Percentiles rank a stretch among this genome's conserved stretches.
Conservation (phyloP, 2,888 invertebrate genomes). For the Spatulosminthurus flaviceps region DNA sequence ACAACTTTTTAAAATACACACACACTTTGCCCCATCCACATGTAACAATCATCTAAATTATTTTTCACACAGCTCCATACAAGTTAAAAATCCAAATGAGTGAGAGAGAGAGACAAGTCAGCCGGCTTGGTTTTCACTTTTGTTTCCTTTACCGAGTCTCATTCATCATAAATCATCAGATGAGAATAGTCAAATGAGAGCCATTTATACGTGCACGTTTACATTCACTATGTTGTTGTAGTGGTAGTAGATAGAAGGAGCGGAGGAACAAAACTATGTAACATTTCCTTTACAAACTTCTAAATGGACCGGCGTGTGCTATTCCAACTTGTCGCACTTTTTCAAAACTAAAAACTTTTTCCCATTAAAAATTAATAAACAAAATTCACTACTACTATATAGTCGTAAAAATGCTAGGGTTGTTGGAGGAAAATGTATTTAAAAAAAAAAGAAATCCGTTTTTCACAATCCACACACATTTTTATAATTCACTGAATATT, state of each 20-base stretch:
- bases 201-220: constrained; percentile 9
- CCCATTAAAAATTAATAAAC: constrained; percentile 38
- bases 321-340: background rate
- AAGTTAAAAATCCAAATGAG: constrained; percentile 41
- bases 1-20: constrained; percentile 17
- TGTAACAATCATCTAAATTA: constrained; percentile 43
- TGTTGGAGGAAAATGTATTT: no score
- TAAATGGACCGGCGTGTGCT: constrained; percentile 8
- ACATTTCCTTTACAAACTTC: background rate
- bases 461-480: no score
- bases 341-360: background rate
- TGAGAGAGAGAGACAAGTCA: constrained; percentile 39
- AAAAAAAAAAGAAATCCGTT: no score
- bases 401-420: no score
- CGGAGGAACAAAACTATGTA: no score
- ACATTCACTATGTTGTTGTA: background rate
- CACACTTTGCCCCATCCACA: constrained; percentile 18
- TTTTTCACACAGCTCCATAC: constrained; percentile 38
- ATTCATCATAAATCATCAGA: constrained; percentile 48
- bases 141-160: constrained; percentile 42
- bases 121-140: constrained; percentile 39
- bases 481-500: no score
- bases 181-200: constrained; percentile 45
- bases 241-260: no score
- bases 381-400: no score